These are phyloP conservation scores for Amphiprion clarkii DNA, from an alignment of 2,797 vertebrate species.

Conservation along the genomic window DNA sequence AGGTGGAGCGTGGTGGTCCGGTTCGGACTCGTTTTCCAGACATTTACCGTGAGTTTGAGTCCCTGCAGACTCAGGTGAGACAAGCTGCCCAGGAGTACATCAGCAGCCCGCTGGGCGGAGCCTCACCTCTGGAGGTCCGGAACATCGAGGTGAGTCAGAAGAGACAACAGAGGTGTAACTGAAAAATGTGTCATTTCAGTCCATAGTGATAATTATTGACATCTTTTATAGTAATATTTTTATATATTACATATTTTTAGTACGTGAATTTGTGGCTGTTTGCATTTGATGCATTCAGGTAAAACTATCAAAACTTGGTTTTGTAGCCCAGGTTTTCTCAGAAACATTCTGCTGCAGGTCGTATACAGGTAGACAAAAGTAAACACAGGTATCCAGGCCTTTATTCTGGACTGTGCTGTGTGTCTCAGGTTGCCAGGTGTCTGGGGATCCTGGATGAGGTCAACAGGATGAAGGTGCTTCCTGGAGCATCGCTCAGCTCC, in stretches of 20 bases:
- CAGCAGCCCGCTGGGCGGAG: slow-evolving; percentile 74
- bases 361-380: not conserved
- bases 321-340: no score
- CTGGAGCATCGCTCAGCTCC: slow-evolving; percentile 55
- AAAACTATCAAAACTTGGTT: no score
- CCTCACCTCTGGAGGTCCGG: slow-evolving; percentile 87
- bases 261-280: no score
- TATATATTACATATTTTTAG: no score
- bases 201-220: no score
- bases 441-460: slow-evolving; percentile 90
- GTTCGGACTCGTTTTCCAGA: slow-evolving; percentile 89
- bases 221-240: no score
- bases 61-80: slow-evolving; percentile 90
- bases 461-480: slow-evolving; percentile 72
- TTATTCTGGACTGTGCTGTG: not conserved
- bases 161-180: not conserved
- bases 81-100: slow-evolving; percentile 92
- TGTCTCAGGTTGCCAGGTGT: slow-evolving; percentile 89
- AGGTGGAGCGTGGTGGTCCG: slow-evolving; percentile 88
- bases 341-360: not conserved
- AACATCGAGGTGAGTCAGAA: slow-evolving; percentile 86
- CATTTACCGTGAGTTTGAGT: slow-evolving; percentile 94
- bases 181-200: not conserved
- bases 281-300: no score
- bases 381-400: no score